Evolutionary conservation across 1,140 invertebrate genomes (phyloP).

Genomic region (Wiebesia pumilae): DNA sequence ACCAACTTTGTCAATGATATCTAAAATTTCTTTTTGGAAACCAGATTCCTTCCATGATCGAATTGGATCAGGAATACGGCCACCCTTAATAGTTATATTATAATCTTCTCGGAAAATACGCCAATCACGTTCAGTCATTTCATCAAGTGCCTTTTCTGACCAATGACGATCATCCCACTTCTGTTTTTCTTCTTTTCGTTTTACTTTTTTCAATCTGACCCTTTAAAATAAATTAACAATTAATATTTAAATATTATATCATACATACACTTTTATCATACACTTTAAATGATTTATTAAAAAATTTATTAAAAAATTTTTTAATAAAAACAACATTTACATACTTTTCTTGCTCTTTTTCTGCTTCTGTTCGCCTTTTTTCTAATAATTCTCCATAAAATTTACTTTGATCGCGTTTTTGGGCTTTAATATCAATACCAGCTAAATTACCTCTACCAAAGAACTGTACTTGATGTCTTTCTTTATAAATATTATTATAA

Average conservation of each 20-base stretch:
- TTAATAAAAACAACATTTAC: conserved; percentile 41
- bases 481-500: conserved; percentile 98
- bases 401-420: conserved; percentile 97
- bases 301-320: not conserved
- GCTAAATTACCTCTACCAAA: conserved; percentile 98
- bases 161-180: conserved; percentile 99
- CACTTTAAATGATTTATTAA: no score
- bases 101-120: conserved; percentile 99
- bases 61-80: conserved; percentile 97
- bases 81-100: conserved; percentile 99
- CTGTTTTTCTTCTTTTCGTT: conserved; percentile 97
- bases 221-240: conserved; percentile 70
- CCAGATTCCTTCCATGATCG: conserved; percentile 95
- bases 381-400: conserved; percentile 98
- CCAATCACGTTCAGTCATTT: conserved; percentile 99
- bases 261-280: conserved; percentile 3
- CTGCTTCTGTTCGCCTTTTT: conserved; percentile 94
- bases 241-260: conserved; percentile 22
- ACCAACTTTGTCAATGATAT: conserved; percentile 96
- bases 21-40: conserved; percentile 93
- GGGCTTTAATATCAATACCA: conserved; percentile 97
- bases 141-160: conserved; percentile 94
- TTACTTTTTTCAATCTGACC: conserved; percentile 93
- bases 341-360: conserved; percentile 97
- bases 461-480: conserved; percentile 96